These are phyloP conservation scores for Stigmatopora argus DNA, from an alignment of 2,113 vertebrate genomes.

Conservation along the genomic window DNA sequence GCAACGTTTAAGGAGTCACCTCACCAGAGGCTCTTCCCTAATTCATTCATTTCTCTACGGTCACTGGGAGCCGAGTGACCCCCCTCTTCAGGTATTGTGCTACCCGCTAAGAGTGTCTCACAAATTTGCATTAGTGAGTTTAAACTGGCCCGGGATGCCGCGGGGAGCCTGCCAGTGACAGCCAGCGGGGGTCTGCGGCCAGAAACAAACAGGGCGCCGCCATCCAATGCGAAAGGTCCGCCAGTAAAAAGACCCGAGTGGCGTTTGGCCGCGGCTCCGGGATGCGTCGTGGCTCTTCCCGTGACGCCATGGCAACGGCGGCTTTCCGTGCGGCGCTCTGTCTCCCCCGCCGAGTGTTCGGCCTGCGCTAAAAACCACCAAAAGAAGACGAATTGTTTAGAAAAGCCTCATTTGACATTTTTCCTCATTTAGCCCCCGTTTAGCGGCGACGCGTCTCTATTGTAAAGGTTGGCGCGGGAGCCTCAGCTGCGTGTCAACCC, in stretches of 20 bases:
- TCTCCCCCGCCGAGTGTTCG: constrained; percentile 36
- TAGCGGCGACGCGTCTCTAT: constrained; percentile 28
- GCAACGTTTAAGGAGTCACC: constrained; percentile 18
- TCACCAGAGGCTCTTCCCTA: constrained; percentile 30
- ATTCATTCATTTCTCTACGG: constrained; percentile 41
- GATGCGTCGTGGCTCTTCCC: constrained; percentile 54
- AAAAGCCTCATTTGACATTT: constrained; percentile 6
- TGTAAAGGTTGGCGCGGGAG: constrained; percentile 29
- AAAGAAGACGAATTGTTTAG: constrained; percentile 24
- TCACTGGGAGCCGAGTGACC: constrained; percentile 45
- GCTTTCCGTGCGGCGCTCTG: constrained; percentile 44
- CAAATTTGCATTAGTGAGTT: constrained; percentile 40
- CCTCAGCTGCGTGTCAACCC: constrained; percentile 42
- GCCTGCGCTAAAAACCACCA: constrained; percentile 50
- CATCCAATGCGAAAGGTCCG: constrained; percentile 50
- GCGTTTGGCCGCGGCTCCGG: constrained; percentile 56
- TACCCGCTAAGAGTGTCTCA: constrained; percentile 28
- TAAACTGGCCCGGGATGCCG: constrained; percentile 39
- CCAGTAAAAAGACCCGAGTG: constrained; percentile 69
- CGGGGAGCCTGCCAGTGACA: constrained; percentile 51
- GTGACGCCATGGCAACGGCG: constrained; percentile 62
- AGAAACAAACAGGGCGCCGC: constrained; percentile 64
- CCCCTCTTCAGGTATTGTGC: constrained; percentile 41
- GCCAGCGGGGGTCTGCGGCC: constrained; percentile 55
- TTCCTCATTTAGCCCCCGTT: constrained; percentile 4